phyloP scores from a whole-genome alignment of 2,797 vertebrate species.

The Erpetoichthys calabaricus region DNA sequence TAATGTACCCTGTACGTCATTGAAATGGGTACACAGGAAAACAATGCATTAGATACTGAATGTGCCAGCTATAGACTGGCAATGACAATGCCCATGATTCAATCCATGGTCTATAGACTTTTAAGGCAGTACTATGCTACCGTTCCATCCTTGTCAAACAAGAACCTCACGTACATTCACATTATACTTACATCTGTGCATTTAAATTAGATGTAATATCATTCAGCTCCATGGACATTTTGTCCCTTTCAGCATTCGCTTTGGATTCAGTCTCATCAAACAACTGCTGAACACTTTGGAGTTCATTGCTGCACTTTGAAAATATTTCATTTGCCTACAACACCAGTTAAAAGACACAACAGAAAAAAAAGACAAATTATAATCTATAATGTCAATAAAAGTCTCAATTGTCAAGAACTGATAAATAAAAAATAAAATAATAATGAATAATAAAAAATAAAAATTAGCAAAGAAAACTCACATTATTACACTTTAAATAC shows the following conservation, averaged over 20 bases:
- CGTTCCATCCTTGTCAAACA: no score
- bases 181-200: constrained; percentile 24
- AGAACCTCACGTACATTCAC: no score
- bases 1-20: no score
- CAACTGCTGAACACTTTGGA: constrained; percentile 10
- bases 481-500: background rate
- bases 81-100: background rate
- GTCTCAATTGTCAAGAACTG: background rate
- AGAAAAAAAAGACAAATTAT: background rate
- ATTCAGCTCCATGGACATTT: constrained; percentile 15
- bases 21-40: background rate
- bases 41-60: background rate
- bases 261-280: constrained; percentile 16
- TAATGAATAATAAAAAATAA: background rate
- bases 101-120: no score
- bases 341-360: constrained; percentile 8
- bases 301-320: constrained; percentile 13
- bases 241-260: constrained; percentile 16
- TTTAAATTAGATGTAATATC: constrained; percentile 8
- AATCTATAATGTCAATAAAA: background rate
- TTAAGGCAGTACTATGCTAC: no score
- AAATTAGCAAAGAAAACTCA: background rate
- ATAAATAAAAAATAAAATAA: background rate
- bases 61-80: background rate
- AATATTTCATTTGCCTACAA: constrained; percentile 25